phyloP scores from a whole-genome alignment of 2,888 invertebrate genomes.

The Idaea biselata region DNA sequence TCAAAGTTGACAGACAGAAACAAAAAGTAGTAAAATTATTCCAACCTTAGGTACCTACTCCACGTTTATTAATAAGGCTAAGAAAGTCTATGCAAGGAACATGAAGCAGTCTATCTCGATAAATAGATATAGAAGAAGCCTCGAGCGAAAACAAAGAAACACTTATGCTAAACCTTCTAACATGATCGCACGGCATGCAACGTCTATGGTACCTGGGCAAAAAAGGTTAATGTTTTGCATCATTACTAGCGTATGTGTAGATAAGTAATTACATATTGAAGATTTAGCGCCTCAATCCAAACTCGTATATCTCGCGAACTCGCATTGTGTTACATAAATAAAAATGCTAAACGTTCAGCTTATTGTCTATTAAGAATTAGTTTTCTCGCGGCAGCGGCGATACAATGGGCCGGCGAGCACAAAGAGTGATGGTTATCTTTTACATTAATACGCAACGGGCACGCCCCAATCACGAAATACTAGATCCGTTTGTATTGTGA shows the following conservation, averaged over 20 bases:
- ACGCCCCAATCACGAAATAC: conserved; percentile 75
- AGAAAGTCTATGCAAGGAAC: too few relatives aligned
- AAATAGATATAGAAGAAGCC: neutral
- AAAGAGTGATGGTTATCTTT: conserved; percentile 71
- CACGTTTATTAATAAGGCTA: too few relatives aligned
- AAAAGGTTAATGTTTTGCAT: conserved; percentile 8
- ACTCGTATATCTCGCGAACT: conserved; percentile 54
- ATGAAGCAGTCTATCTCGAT: neutral
- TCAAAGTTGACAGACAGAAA: too few relatives aligned
- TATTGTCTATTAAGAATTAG: conserved; percentile 79
- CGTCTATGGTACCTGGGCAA: neutral
- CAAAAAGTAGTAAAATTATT: too few relatives aligned
- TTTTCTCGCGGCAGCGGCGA: conserved; percentile 64
- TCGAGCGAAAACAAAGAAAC: neutral
- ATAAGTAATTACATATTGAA: neutral
- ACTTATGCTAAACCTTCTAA: neutral
- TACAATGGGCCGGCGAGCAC: conserved; percentile 72
- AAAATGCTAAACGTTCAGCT: conserved; percentile 70
- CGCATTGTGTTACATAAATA: conserved; percentile 73
- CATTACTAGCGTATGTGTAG: conserved; percentile 19
- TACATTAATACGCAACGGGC: conserved; percentile 73
- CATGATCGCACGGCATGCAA: neutral
- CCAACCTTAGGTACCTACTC: too few relatives aligned
- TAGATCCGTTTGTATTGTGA: conserved; percentile 63
- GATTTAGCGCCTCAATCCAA: conserved; percentile 42